Base-by-base conservation (phyloP, 2,888 invertebrate species). In the Xylophagus ater region DNA sequence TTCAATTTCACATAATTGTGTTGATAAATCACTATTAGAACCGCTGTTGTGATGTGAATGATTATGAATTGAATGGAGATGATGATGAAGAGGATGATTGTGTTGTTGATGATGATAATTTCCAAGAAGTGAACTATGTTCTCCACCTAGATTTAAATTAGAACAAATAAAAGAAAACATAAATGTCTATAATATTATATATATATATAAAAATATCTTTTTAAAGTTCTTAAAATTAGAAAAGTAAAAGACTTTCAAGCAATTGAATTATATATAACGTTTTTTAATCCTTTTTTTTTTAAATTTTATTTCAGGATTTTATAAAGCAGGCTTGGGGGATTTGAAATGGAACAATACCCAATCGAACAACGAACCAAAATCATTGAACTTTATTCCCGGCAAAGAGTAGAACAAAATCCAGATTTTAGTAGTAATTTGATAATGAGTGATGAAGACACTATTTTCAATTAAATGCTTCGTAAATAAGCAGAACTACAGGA, bases 1-100 rank as follows among this genome's bases (percentile, higher is more conserved):
- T 66, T 90, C 90, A 56, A 93, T 88, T 70, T 92, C 92, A 71
- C 92, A 92, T 47, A 92, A 72, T 60, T 81, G 80, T 37, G 84
- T 80, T 37, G 90, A 90, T 51, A 88, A 70, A 66, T 88, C 87
- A 66, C 90, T 88, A 62, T 81, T 79, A 52, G 88, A 88, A 46
- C 65, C 68, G 46, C 72, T 73, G 30, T 75, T n/a, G n/a, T n/a
- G n/a, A n/a, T n/a, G n/a, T n/a, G n/a, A n/a, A n/a, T n/a, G n/a
- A n/a, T n/a, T n/a, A n/a, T n/a, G n/a, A n/a, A n/a, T n/a, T n/a
- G n/a, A n/a, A n/a, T n/a, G n/a, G n/a, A n/a, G n/a, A n/a, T n/a
- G n/a, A n/a, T n/a, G n/a, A n/a, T n/a, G n/a, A n/a, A n/a, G n/a
- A n/a, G n/a, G n/a, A n/a, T n/a, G 78, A 21, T 43, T 31, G 26